Evolutionary conservation across 2,113 vertebrate genomes (phyloP).

Genomic region (Sakesphorus luctuosus): DNA sequence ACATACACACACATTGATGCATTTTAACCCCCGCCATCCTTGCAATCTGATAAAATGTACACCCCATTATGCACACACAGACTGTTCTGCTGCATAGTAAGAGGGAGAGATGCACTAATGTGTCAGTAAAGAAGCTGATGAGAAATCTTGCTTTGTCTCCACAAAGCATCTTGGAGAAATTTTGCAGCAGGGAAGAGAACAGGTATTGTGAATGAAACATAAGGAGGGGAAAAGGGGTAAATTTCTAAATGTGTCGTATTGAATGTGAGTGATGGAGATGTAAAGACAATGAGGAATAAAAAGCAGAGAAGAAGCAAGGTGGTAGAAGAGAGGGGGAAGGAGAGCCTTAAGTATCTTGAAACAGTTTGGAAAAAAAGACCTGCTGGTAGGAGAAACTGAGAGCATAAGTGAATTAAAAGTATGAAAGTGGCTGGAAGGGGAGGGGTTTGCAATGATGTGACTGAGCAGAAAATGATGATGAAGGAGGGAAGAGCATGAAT

Average conservation of each 20-base stretch:
- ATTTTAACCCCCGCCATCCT: background rate
- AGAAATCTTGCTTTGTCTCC: conserved; percentile 19
- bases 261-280: background rate
- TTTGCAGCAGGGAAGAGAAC: background rate
- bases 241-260: background rate
- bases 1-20: background rate
- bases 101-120: background rate
- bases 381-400: conserved; percentile 2
- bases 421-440: background rate
- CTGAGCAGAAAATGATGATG: background rate
- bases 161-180: background rate
- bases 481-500: background rate
- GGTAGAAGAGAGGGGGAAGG: background rate
- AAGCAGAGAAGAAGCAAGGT: background rate
- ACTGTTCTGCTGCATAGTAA: background rate
- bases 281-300: background rate
- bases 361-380: background rate
- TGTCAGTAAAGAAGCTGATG: conserved; percentile 1
- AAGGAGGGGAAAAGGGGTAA: background rate
- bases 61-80: background rate
- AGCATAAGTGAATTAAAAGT: background rate
- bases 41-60: background rate
- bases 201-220: background rate
- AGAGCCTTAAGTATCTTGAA: background rate
- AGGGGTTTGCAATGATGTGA: background rate